Conservation (phyloP, 2,797 vertebrate genomes). For the Rhinella marina region DNA sequence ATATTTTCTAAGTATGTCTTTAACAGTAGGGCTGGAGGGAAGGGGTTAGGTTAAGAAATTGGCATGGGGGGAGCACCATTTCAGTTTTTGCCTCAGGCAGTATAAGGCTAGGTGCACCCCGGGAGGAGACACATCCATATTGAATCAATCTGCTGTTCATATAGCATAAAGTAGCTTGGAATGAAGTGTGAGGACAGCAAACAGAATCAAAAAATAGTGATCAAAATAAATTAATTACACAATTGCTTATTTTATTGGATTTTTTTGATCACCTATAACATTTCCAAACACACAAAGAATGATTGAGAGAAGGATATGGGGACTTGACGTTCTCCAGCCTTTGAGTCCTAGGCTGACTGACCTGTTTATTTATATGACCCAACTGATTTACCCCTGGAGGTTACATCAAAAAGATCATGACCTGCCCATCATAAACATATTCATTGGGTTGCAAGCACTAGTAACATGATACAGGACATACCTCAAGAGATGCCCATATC, state of each 20-base stretch:
- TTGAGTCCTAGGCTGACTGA: background rate
- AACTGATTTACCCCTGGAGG: background rate
- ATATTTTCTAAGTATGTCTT: no score
- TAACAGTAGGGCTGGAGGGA: no score
- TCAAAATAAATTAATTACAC: background rate
- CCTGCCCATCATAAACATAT: slow-evolving; percentile 9
- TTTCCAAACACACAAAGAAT: background rate
- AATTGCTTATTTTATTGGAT: background rate
- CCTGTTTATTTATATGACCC: background rate
- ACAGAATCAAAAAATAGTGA: background rate
- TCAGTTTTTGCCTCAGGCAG: no score
- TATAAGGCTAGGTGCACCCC: no score
- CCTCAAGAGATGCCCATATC: slow-evolving; percentile 6
- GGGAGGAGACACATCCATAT: background rate
- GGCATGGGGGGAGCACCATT: no score
- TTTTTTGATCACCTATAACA: background rate
- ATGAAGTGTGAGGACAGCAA: background rate
- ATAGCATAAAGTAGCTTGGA: background rate
- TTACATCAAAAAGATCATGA: slow-evolving; percentile 67
- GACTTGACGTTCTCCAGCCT: background rate
- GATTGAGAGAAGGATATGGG: no score
- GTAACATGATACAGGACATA: slow-evolving; percentile 47
- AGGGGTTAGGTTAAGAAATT: no score
- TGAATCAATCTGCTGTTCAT: background rate
- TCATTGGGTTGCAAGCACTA: slow-evolving; percentile 29